Conservation (phyloP, 1,140 invertebrate genomes). For the Calephelis nemesis region DNA sequence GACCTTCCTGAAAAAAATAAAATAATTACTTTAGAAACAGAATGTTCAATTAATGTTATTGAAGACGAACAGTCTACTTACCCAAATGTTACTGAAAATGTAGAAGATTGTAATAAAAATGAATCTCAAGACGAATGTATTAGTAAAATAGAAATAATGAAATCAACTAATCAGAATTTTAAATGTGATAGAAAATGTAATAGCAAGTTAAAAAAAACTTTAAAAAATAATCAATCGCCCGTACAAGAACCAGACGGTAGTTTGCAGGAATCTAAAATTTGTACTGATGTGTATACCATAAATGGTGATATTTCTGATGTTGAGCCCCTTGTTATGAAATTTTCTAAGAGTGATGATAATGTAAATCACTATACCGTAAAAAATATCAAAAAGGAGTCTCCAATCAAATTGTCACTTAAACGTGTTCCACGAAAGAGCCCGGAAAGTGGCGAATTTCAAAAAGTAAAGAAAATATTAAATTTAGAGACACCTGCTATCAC, state of each 20-base stretch:
- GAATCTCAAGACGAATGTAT: background rate
- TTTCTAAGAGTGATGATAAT: conserved; percentile 11
- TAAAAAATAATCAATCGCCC: background rate
- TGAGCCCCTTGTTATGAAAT: conserved; percentile 6
- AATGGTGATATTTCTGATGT: conserved; percentile 13
- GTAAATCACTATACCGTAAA: conserved; percentile 3
- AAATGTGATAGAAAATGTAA: background rate
- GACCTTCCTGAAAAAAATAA: background rate
- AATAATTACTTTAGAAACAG: too few relatives aligned
- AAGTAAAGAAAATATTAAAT: background rate
- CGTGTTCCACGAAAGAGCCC: background rate
- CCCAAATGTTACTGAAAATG: background rate
- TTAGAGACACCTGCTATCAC: background rate
- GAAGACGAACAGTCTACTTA: background rate
- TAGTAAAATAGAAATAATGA: background rate
- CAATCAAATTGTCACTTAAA: conserved; percentile 4
- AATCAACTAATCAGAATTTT: background rate
- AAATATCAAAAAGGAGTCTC: conserved; percentile 7
- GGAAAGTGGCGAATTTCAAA: background rate
- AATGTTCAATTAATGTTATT: too few relatives aligned
- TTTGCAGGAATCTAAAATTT: background rate
- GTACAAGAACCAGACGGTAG: background rate
- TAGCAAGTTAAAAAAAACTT: background rate
- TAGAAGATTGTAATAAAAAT: background rate
- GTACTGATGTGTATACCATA: conserved; percentile 1